Conservation (phyloP, 2,888 invertebrate genomes). For the Volucella inanis region DNA sequence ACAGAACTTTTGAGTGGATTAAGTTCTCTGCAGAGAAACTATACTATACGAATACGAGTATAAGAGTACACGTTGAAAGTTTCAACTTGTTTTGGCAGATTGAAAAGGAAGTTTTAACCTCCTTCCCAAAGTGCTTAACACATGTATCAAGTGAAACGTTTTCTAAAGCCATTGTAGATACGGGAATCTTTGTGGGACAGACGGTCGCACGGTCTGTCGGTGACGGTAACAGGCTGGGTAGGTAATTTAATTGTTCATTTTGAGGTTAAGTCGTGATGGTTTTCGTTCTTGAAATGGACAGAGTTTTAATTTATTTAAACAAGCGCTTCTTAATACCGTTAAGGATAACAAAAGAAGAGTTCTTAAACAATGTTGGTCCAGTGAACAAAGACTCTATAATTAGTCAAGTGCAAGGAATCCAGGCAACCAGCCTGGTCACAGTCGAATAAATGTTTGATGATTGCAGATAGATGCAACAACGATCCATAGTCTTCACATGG, state of each 20-base stretch:
- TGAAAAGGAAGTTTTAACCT: constrained; percentile 48
- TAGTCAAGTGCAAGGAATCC: too few relatives aligned
- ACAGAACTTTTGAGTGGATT: constrained; percentile 61
- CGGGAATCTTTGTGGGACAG: too few relatives aligned
- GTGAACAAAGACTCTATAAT: too few relatives aligned
- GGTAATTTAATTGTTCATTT: constrained; percentile 25
- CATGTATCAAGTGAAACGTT: constrained; percentile 36
- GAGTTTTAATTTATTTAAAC: too few relatives aligned
- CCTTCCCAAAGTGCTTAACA: constrained; percentile 35
- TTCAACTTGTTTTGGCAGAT: constrained; percentile 47
- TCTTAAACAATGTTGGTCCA: too few relatives aligned
- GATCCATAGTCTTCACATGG: too few relatives aligned
- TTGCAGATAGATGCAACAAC: too few relatives aligned
- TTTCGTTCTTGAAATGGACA: too few relatives aligned
- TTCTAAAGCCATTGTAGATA: not conserved
- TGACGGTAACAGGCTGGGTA: not conserved
- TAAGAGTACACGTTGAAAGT: constrained; percentile 21
- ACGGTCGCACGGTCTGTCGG: not conserved
- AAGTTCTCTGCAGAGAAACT: constrained; percentile 44
- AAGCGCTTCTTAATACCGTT: too few relatives aligned
- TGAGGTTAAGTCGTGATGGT: not conserved
- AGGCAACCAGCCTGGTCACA: too few relatives aligned
- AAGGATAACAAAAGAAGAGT: too few relatives aligned
- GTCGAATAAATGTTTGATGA: too few relatives aligned
- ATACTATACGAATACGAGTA: not conserved